Conservation (phyloP, 2,888 invertebrate species). For the Leistus spinibarbis region DNA sequence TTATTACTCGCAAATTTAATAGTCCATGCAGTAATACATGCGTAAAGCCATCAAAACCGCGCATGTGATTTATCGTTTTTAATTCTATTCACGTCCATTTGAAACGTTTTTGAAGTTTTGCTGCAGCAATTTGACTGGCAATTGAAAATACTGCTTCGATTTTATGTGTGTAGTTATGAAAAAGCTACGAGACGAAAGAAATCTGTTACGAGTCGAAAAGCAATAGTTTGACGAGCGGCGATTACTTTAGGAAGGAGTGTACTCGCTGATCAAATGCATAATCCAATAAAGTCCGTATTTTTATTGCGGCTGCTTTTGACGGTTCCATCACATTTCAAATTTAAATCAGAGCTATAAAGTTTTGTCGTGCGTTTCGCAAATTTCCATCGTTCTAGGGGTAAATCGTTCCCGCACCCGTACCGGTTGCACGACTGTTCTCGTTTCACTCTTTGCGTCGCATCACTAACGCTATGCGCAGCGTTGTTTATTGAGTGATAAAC, state of each 20-base stretch:
- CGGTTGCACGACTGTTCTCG: neutral
- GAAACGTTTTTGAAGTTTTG: neutral
- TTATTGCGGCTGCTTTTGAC: constrained; percentile 41
- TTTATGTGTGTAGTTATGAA: neutral
- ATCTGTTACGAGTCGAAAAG: constrained; percentile 25
- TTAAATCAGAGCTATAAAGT: constrained; percentile 52
- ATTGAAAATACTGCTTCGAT: too few species aligned
- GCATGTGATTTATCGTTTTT: too few species aligned
- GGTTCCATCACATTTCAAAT: constrained; percentile 48
- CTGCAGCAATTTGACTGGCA: too few species aligned
- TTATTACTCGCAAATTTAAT: neutral
- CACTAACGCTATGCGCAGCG: constrained; percentile 16
- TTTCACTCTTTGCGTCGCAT: neutral
- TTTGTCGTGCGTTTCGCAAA: constrained; percentile 44
- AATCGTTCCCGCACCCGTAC: constrained; percentile 22
- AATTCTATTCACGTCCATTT: neutral
- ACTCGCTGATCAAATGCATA: constrained; percentile 36
- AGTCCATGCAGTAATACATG: neutral
- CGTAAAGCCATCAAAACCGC: neutral
- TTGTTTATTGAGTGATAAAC: constrained; percentile 58
- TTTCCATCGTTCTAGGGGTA: constrained; percentile 30
- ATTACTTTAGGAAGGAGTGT: constrained; percentile 18
- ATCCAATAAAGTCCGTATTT: constrained; percentile 37
- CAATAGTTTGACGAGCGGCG: constrained; percentile 9
- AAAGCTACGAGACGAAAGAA: constrained; percentile 9